Evolutionary conservation across 2,888 invertebrate species (phyloP), one percentile per base, ranked within the genome.

Genomic region (Adelognathus sp.): DNA sequence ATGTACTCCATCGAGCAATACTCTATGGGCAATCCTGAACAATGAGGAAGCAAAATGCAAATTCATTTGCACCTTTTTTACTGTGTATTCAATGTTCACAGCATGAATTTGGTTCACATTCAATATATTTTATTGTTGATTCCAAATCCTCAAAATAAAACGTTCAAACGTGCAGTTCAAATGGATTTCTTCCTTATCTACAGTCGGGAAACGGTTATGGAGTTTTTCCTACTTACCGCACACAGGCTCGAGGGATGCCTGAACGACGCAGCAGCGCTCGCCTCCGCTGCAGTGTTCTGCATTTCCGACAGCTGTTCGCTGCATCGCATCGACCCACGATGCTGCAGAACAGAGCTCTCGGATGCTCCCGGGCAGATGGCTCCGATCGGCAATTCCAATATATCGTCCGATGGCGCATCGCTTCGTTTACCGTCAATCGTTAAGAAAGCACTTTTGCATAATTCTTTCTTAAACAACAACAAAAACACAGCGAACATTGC

Each of bases 231-330:
- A 2, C 18, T 44, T 29, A 7, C 24, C 9, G 0, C 14, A 2
- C 1, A 1, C 9, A 1, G 44, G 16, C n/a, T 16, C 3, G 44
- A 29, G 44, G 18, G 61, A 9, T 11, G 16, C 5, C 39, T 66
- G 52, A 4, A 24, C 39, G 3, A 24, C 11, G 50, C 24, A 24
- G 24, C n/a, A 24, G 3, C n/a, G 21, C 11, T 58, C 2, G 11
- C 2, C 54, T 7, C 3, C 11, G 31, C 54, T 36, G 56, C 33
- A 52, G 66, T 1, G 2, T 33, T 36, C 76, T 61, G 14, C 21
- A 14, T 77, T 72, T 29, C 44, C 64, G 9, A 18, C 61, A 7
- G 76, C 16, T 18, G 72, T n/a, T 1, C 21, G 7, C 4, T 6
- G 7, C 2, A 18, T 50, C 16, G 9, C 2, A 52, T 33, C 60